Conservation (phyloP, 2,888 invertebrate species). For the Pheosia tremula region DNA sequence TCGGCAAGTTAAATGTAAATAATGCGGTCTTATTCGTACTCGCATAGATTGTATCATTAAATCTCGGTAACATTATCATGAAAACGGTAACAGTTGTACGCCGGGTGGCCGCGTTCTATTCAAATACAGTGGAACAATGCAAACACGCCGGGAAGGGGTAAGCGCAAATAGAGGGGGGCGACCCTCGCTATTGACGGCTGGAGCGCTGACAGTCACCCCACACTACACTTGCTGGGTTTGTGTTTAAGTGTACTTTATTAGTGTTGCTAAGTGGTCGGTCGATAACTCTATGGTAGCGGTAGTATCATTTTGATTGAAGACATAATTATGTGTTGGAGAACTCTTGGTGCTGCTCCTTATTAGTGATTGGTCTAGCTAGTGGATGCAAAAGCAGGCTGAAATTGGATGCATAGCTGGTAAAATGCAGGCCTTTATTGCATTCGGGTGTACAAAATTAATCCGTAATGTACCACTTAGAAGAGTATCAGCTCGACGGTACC, state of each 20-base stretch:
- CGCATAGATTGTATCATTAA: conserved; percentile 70
- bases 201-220: conserved; percentile 62
- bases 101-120: conserved; percentile 63
- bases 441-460: too few species aligned
- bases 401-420: too few species aligned
- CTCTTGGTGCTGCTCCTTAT: too few species aligned
- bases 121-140: conserved; percentile 79
- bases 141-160: conserved; percentile 71
- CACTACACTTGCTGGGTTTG: conserved; percentile 60
- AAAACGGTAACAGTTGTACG: conserved; percentile 78
- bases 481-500: too few species aligned
- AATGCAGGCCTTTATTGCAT: too few species aligned
- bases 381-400: too few species aligned
- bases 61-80: conserved; percentile 74
- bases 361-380: too few species aligned
- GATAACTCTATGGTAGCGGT: conserved; percentile 15
- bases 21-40: conserved; percentile 34
- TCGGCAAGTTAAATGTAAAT: conserved; percentile 21
- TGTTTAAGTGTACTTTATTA: conserved; percentile 63
- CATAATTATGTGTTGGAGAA: neutral
- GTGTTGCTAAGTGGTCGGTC: conserved; percentile 43
- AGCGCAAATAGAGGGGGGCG: conserved; percentile 70
- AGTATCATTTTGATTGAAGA: neutral
- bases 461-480: too few species aligned
- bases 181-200: conserved; percentile 65